phyloP scores from a whole-genome alignment of 2,113 vertebrate species.

The Festucalex cinctus region DNA sequence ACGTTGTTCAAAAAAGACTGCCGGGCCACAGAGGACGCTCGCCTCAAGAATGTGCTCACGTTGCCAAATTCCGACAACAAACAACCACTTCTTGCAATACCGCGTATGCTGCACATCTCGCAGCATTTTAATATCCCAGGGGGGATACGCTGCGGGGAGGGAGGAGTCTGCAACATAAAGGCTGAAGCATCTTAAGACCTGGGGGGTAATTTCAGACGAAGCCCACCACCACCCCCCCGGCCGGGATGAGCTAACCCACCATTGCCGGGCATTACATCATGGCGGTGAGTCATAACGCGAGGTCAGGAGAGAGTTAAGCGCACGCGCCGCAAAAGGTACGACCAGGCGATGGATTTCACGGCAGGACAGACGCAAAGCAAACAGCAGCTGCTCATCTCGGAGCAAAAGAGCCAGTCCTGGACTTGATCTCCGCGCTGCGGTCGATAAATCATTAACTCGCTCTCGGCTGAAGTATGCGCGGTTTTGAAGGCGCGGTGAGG shows the following conservation, averaged over 20 bases:
- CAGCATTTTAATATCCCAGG: conserved; percentile 31
- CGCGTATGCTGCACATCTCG: conserved; percentile 43
- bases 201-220: conserved; percentile 42
- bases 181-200: conserved; percentile 40
- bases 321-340: conserved; percentile 4
- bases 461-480: not conserved
- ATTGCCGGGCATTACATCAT: conserved; percentile 70
- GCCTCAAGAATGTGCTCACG: conserved; percentile 34
- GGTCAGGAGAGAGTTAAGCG: conserved; percentile 37
- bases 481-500: not conserved
- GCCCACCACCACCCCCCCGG: not conserved
- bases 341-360: not conserved
- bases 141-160: not conserved
- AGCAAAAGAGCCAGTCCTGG: conserved; percentile 4
- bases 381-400: conserved; percentile 10
- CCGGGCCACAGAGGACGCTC: conserved; percentile 16
- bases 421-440: conserved; percentile 10
- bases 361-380: not conserved
- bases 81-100: conserved; percentile 36
- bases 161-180: conserved; percentile 18
- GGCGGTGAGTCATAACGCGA: conserved; percentile 62
- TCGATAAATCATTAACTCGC: conserved; percentile 14
- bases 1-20: conserved; percentile 1
- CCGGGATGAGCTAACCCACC: conserved; percentile 48
- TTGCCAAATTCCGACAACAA: conserved; percentile 50